Evolutionary conservation across 2,113 vertebrate species (phyloP).

Genomic region (Anhinga anhinga): DNA sequence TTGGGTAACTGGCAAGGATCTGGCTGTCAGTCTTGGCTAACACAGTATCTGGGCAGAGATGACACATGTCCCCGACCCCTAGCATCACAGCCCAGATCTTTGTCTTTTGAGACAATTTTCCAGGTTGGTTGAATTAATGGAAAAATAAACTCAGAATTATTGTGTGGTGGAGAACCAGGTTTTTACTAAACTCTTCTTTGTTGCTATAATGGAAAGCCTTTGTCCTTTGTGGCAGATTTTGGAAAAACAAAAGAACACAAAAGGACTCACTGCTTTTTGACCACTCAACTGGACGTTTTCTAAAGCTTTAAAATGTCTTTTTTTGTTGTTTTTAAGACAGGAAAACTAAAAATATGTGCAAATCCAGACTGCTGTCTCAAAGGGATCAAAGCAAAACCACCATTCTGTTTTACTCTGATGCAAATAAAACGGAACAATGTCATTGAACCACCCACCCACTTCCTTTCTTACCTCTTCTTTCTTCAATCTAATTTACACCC

Average conservation of each 20-base stretch:
- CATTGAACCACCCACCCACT: not conserved
- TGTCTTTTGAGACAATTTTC: not conserved
- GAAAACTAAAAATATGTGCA: not conserved
- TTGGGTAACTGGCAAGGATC: not conserved
- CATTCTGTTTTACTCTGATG: accelerated
- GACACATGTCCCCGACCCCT: accelerated
- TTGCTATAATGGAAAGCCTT: not conserved
- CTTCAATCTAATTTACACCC: not conserved
- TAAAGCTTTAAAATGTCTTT: not conserved
- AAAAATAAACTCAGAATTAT: not conserved
- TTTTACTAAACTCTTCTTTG: not conserved
- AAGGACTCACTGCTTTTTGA: not conserved
- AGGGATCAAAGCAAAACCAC: not conserved
- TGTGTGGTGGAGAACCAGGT: not conserved
- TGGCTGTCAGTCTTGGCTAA: not conserved
- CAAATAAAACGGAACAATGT: not conserved
- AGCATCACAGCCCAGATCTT: not conserved
- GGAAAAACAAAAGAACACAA: not conserved
- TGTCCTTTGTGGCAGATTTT: not conserved
- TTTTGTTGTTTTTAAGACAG: not conserved
- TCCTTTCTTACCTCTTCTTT: not conserved
- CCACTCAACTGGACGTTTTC: not conserved
- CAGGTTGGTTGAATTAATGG: not conserved
- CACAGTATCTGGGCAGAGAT: accelerated
- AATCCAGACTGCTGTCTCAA: not conserved